Evolutionary conservation across 2,797 vertebrate genomes (phyloP).

Genomic region (Etheostoma nigrum): DNA sequence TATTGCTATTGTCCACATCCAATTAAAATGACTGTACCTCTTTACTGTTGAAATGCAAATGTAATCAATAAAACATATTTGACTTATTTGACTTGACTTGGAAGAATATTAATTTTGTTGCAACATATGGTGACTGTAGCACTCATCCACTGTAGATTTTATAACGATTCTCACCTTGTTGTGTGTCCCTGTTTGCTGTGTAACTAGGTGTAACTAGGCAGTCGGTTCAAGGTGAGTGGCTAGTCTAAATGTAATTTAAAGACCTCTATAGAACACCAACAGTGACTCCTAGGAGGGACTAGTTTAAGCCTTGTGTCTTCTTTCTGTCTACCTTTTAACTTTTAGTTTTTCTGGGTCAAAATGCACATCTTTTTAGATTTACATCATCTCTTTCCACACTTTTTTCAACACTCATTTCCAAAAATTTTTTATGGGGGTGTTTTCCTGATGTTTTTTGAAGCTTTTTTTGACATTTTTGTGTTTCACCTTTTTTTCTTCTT

Average conservation of each 20-base stretch:
- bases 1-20: neutral
- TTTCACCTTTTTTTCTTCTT: too few species aligned
- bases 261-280: neutral
- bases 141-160: neutral
- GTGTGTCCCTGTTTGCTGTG: neutral
- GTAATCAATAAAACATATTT: slow-evolving; percentile 39
- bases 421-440: too few species aligned
- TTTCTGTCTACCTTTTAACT: too few species aligned
- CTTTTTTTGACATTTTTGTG: too few species aligned
- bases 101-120: neutral
- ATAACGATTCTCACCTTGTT: neutral
- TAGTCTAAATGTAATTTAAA: neutral
- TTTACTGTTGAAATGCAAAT: slow-evolving; percentile 3
- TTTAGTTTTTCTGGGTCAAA: too few species aligned
- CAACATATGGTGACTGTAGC: neutral
- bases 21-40: neutral
- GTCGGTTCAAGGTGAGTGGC: neutral
- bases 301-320: too few species aligned
- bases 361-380: too few species aligned
- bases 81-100: slow-evolving; percentile 7
- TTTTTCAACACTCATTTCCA: too few species aligned
- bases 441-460: too few species aligned
- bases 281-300: neutral
- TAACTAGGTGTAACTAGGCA: neutral
- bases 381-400: too few species aligned